Percentiles rank a stretch among this genome's conserved stretches.
phyloP scores from a whole-genome alignment of 2,797 vertebrate genomes.

The Clamator glandarius region DNA sequence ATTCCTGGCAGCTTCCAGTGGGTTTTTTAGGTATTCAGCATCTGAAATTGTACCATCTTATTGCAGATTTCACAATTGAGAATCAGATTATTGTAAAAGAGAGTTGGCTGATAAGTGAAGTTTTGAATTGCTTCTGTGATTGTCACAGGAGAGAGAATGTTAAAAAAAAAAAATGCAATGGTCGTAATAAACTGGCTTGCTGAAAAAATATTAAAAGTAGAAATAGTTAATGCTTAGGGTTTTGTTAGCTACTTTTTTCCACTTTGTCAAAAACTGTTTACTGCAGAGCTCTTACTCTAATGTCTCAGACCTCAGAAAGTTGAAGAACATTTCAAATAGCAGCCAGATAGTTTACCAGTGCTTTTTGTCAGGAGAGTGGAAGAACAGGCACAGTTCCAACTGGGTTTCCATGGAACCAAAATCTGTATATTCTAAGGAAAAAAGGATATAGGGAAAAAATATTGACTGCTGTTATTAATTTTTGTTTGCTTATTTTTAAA shows the following conservation, averaged over 20 bases:
- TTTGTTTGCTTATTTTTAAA: neutral
- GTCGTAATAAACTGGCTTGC: conserved; percentile 8
- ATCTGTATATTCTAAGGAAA: conserved; percentile 10
- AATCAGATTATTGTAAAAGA: conserved; percentile 70
- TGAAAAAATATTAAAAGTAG: conserved; percentile 69
- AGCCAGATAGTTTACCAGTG: conserved; percentile 60
- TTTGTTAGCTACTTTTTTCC: conserved; percentile 14
- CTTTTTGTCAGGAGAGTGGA: conserved; percentile 57
- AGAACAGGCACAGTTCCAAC: conserved; percentile 41
- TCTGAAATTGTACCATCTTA: conserved; percentile 63
- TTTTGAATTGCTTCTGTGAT: conserved; percentile 64
- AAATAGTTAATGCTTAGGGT: conserved; percentile 7
- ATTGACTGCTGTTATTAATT: neutral
- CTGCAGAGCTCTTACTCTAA: conserved; percentile 63
- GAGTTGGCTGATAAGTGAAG: conserved; percentile 63
- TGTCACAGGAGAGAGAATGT: conserved; percentile 56
- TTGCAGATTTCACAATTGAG: conserved; percentile 68
- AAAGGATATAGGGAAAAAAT: neutral
- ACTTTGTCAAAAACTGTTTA: conserved; percentile 65
- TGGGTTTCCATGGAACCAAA: conserved; percentile 60
- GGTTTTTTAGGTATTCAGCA: conserved; percentile 59
- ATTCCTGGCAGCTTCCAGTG: conserved; percentile 34
- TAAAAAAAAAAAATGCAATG: conserved; percentile 45
- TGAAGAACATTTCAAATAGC: conserved; percentile 71
- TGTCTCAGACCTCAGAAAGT: conserved; percentile 56